Base-by-base conservation (phyloP, 2,797 vertebrate species). In the Simalia tracyae region DNA sequence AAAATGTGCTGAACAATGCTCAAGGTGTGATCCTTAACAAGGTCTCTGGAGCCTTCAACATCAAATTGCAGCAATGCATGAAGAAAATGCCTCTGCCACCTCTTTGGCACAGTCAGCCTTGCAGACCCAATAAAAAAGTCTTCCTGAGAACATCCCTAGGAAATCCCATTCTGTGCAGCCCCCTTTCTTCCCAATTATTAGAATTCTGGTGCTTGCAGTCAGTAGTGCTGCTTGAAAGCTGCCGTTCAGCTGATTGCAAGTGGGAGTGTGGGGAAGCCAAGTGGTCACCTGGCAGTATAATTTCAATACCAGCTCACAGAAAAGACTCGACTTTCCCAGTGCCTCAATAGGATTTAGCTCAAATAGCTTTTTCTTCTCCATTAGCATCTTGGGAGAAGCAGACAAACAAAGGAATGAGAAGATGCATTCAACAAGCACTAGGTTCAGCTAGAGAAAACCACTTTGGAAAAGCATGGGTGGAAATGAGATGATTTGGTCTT, bases 231-330 rank as follows among this genome's bases (percentile, higher is more conserved):
- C 57, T 84, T 42, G 15, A 26, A 17, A 61, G 84, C 36, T 90
- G 72, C 89, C 72, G 46, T 6, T 50, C 11, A 84, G 31, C 36
- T 63, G 24, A 90, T 84, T 63, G 17, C 76, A 59, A 57, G 84
- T 24, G 15, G n/a, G 11, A 56, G 63, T 28, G 59, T 50, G 17
- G n/a, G 90, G 84, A 90, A 84, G 61, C 26, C 54, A 87, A 5
- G 42, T 93, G 86, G 61, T 92, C 90, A 12, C 87, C 31, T 93
- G 81, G 60, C 61, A 89, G 0, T 0, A 2, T 12, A 57, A 59
- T 94, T 94, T 92, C 87, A 81, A 93, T 95, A 90, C 1, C 50
- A 14, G 64, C 46, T 28, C 7, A 86, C 88, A 91, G 92, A 88
- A 94, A 88, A 7, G 59, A 12, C 46, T 36, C 89, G 72, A 8